Base-by-base conservation (phyloP, 2,888 invertebrate species). In the Lasioglossum marginatum region DNA sequence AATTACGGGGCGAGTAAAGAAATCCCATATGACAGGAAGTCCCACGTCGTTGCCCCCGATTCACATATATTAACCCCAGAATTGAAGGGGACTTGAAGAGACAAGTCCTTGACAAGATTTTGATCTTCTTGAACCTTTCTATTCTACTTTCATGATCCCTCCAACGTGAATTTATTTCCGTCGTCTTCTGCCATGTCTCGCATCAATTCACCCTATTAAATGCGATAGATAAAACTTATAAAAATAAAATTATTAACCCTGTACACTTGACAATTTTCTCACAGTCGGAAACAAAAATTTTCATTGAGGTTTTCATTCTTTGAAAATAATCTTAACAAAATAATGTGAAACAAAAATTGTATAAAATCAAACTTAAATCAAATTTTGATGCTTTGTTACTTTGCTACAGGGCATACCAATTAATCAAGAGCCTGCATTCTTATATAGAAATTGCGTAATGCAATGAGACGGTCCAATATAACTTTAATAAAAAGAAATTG, bases 31-130 rank as follows among this genome's bases (percentile, higher is more conserved):
- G 81, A 72, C 63, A 70, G 37, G 79, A 87, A 86, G 81, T 84
- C 81, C 81, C 86, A 45, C 63, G 52, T 16, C 52, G 77, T 77
- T 57, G 74, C 77, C 77, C 77, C 68, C 68, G 63, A 74, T 78
- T 66, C 81, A 71, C 81, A 63, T 86, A 82, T 82, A 88, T 90
- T 90, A 88, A 87, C 77, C 63, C 34, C 6, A 34, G 66, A 74
- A 89, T 79, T 79, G 86, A 87, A 81, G 85, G 78, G 82, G 76
- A 48, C 27, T n/a, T 31, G 63, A 76, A 73, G 79, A 77, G 72
- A 85, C 82, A 79, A 71, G 70, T 57, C 82, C 70, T 71, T 71
- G 74, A 85, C 79, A 79, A 79, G 85, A 85, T 82, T 82, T 85
- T 79, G 70, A 87, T 85, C 82, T 63, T 57, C 71, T 43, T 71